Evolutionary conservation across 2,113 vertebrate species (phyloP).

Genomic region (Benitochromis conjunctus): DNA sequence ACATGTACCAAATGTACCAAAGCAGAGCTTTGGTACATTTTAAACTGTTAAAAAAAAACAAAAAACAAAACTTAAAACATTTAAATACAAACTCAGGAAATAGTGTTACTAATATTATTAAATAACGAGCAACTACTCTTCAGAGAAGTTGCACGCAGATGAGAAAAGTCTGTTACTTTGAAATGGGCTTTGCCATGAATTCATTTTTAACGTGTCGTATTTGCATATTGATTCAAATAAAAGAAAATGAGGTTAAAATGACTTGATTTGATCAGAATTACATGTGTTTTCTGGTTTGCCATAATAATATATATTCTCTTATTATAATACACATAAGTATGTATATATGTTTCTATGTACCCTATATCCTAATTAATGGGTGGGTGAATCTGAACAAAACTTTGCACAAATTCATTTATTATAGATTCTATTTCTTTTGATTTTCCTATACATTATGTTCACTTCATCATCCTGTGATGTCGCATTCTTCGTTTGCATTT

Average conservation of each 20-base stretch:
- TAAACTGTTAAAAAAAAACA: not conserved
- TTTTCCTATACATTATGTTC: not conserved
- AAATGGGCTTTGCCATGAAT: not conserved
- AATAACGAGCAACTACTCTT: too few species aligned
- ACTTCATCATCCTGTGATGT: not conserved
- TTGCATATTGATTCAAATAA: not conserved
- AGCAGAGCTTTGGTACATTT: not conserved
- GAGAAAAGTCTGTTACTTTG: not conserved
- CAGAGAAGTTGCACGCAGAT: not conserved
- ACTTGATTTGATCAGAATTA: not conserved
- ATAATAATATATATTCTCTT: not conserved
- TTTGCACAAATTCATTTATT: not conserved
- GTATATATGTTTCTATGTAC: not conserved
- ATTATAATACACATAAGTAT: not conserved
- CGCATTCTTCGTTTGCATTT: not conserved
- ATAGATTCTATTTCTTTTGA: not conserved
- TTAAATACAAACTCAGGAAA: not conserved
- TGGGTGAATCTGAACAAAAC: not conserved
- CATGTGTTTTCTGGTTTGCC: not conserved
- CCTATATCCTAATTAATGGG: not conserved
- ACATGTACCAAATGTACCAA: not conserved
- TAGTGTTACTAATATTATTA: accelerated
- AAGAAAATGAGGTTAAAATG: not conserved
- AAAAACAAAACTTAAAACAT: not conserved
- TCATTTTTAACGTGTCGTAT: not conserved